Evolutionary conservation across 2,888 invertebrate genomes (phyloP), one percentile per base, ranked within the genome.

Genomic region (Plemyria rubiginata): DNA sequence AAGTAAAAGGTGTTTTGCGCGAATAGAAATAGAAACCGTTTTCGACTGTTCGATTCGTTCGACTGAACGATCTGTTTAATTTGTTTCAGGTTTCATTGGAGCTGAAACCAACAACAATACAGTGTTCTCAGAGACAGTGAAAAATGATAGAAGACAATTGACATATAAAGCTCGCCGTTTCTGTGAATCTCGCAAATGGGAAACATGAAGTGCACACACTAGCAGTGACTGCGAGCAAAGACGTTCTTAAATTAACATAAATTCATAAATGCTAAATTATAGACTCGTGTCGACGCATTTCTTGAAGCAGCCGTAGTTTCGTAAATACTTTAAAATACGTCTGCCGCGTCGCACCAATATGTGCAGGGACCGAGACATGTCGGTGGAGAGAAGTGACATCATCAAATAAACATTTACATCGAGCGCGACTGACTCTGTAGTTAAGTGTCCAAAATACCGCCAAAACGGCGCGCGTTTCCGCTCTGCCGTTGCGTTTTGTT

Each of bases 211-310:
- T 53, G 54, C 64, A 66, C 74, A 49, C 84, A 81, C 60, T 83
- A 77, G 77, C 66, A 70, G 79, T 71, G 74, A 68, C 64, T 67
- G 70, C 66, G 83, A 82, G 87, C 88, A 81, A 82, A 73, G 69
- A 75, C 81, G 85, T 86, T 90, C 82, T 73, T 70, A 76, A 76
- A 82, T 84, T 79, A 80, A 81, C 83, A 74, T 80, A 94, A 71
- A 77, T 68, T 79, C 77, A 79, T 92, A 90, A 91, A 97, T 97
- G 97, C 97, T 97, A 95, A 97, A 96, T 94, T 96, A 97, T 96
- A 96, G 97, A 94, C 95, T 97, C 85, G 97, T 97, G 75, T 97
- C 97, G 88, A 97, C 97, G 87, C 97, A 97, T 93, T 97, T 97
- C 91, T 94, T 97, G 91, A 97, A 97, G 94, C 97, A 97, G 92